Percentiles rank a stretch among this genome's conserved stretches.
Evolutionary conservation across 1,140 invertebrate species (phyloP).

Genomic region (Drosophila suzukii): DNA sequence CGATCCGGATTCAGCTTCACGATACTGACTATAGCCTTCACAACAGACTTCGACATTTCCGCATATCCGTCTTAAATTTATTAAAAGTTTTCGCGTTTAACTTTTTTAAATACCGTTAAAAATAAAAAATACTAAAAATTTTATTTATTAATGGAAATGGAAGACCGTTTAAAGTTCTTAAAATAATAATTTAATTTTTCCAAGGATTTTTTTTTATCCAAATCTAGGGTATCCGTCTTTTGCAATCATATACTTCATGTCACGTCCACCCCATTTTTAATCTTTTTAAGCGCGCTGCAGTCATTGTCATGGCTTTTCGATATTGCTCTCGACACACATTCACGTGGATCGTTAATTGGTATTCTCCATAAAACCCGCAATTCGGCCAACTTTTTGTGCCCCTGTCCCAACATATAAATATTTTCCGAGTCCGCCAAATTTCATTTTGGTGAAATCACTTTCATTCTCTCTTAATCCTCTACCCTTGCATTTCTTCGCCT

Average conservation of each 20-base stretch:
- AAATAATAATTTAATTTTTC: no score
- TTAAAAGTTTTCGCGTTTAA: not conserved
- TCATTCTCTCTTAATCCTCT: constrained; percentile 1
- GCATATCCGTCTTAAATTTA: constrained; percentile 9
- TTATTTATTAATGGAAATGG: no score
- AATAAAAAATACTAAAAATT: not conserved
- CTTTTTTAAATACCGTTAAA: not conserved
- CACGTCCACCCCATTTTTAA: constrained; percentile 1
- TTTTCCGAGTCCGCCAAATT: constrained; percentile 25
- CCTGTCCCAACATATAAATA: constrained; percentile 28
- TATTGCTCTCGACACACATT: constrained; percentile 17
- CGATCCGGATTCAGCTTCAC: constrained; percentile 25
- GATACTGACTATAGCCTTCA: constrained; percentile 8
- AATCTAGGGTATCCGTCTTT: not conserved
- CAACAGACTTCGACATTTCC: constrained; percentile 20
- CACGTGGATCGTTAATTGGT: constrained; percentile 38
- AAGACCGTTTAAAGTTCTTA: no score
- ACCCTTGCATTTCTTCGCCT: constrained; percentile 6
- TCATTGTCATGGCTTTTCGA: constrained; percentile 47
- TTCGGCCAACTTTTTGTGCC: constrained; percentile 9
- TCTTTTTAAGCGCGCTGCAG: constrained; percentile 34
- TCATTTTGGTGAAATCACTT: constrained; percentile 30
- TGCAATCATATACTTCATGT: not conserved
- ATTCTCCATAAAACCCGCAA: constrained; percentile 33
- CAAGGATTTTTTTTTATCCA: no score